Conservation (phyloP, 2,888 invertebrate genomes). For the Nycteola revayana region DNA sequence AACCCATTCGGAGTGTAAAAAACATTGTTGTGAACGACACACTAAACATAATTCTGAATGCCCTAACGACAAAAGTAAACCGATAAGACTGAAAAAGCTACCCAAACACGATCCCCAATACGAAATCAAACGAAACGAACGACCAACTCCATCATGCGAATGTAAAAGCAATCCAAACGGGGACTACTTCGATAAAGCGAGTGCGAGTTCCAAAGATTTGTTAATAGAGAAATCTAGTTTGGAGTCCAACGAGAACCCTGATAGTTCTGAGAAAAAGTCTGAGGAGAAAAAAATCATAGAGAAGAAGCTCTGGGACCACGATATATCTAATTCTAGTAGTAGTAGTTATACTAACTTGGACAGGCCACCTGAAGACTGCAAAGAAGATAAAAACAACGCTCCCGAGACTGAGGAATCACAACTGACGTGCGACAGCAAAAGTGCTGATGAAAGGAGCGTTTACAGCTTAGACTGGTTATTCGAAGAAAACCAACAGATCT, state of each 20-base stretch:
- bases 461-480: conserved; percentile 77
- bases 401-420: conserved; percentile 63
- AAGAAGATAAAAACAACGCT: conserved; percentile 42
- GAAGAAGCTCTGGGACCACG: conserved; percentile 75
- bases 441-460: conserved; percentile 68
- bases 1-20: conserved; percentile 61
- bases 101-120: conserved; percentile 54
- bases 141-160: conserved; percentile 49
- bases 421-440: conserved; percentile 61
- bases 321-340: conserved; percentile 83
- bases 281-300: conserved; percentile 51
- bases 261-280: conserved; percentile 46
- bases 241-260: conserved; percentile 75
- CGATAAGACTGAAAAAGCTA: conserved; percentile 69
- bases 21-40: conserved; percentile 63
- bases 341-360: conserved; percentile 79
- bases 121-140: conserved; percentile 50
- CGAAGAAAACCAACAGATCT: conserved; percentile 54
- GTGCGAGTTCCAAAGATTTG: conserved; percentile 87
- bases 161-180: conserved; percentile 55
- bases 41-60: conserved; percentile 53
- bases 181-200: conserved; percentile 83
- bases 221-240: conserved; percentile 82
- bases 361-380: conserved; percentile 43
- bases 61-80: conserved; percentile 60